A percentile compares a stretch with the other conserved stretches of the same genome.
phyloP scores from a whole-genome alignment of 1,140 invertebrate species.

The Elymnias hypermnestra region DNA sequence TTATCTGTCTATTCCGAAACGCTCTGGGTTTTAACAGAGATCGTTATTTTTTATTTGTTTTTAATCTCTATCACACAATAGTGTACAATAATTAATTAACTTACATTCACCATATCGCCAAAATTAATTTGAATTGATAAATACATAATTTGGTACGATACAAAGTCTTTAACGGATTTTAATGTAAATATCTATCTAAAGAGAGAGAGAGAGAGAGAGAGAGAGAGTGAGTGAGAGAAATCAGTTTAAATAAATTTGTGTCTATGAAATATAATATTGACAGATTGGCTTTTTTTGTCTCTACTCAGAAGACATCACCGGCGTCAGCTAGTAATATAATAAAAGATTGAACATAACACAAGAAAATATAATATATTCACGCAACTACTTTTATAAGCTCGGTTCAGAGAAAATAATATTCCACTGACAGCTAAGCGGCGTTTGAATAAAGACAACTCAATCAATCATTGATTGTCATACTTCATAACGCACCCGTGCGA shows the following conservation, averaged over 20 bases:
- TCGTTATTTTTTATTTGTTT: not conserved
- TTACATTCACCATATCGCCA: too few relatives aligned
- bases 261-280: not conserved
- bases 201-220: too few relatives aligned
- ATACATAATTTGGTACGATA: too few relatives aligned
- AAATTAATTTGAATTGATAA: too few relatives aligned
- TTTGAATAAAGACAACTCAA: constrained; percentile 4
- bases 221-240: too few relatives aligned
- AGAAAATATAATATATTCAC: not conserved
- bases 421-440: constrained; percentile 2
- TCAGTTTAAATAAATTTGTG: too few relatives aligned
- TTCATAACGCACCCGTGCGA: not conserved
- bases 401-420: not conserved
- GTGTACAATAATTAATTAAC: not conserved
- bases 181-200: too few relatives aligned
- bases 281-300: too few relatives aligned
- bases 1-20: constrained; percentile 5
- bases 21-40: constrained; percentile 2
- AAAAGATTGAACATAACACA: too few relatives aligned
- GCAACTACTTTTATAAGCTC: constrained; percentile 1
- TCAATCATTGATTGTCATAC: constrained; percentile 7
- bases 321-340: not conserved
- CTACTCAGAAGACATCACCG: not conserved
- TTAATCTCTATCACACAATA: not conserved
- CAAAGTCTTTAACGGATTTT: too few relatives aligned